Conservation (phyloP, 2,888 invertebrate species). For the Beris morrisii region DNA sequence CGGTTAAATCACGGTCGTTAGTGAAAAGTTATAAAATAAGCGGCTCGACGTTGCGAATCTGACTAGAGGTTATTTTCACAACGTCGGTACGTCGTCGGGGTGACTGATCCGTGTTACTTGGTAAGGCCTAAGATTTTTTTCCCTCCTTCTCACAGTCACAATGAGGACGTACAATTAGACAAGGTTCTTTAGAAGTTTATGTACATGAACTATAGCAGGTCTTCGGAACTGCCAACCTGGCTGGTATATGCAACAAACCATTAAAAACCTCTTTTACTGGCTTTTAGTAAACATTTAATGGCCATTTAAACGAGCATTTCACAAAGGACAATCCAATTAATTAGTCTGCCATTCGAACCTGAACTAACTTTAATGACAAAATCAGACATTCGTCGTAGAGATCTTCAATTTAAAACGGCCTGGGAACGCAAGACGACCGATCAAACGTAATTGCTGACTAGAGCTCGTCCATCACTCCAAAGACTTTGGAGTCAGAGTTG, state of each 20-base stretch:
- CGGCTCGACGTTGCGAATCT: no score
- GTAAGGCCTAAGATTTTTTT: no score
- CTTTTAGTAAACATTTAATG: constrained; percentile 23
- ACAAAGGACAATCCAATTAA: constrained; percentile 21
- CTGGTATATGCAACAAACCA: constrained; percentile 17
- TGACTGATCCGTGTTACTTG: no score
- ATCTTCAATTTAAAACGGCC: neutral
- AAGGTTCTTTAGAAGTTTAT: no score
- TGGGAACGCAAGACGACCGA: constrained; percentile 6
- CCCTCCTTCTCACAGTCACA: no score
- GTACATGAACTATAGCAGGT: no score
- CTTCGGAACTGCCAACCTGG: no score
- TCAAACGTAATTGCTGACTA: constrained; percentile 25
- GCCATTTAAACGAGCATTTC: constrained; percentile 17
- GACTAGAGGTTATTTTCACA: no score
- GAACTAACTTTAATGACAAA: constrained; percentile 26
- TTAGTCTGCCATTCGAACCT: constrained; percentile 28
- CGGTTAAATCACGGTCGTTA: no score
- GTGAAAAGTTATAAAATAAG: no score
- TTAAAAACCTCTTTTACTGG: constrained; percentile 26
- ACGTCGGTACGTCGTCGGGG: no score
- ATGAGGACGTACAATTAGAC: no score
- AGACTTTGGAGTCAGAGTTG: constrained; percentile 2
- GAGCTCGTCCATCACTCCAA: constrained; percentile 25
- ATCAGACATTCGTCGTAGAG: constrained; percentile 23